These are phyloP conservation scores for Cyphomyrus plagiostoma DNA, from an alignment of 2,113 vertebrate genomes.

Conservation along the genomic window DNA sequence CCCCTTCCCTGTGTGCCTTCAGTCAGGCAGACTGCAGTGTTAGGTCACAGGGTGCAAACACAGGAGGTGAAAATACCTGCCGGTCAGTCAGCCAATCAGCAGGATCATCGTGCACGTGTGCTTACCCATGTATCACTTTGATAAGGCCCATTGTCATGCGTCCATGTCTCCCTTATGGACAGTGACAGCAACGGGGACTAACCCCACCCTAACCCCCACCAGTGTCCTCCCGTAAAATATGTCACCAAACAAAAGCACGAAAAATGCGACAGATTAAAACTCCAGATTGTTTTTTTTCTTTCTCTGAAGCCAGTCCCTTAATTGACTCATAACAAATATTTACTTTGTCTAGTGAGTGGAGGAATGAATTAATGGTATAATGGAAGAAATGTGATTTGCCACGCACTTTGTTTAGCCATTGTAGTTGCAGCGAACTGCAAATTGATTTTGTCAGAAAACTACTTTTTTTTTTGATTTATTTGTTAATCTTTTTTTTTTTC, in stretches of 20 bases:
- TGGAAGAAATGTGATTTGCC: background rate
- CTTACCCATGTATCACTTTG: background rate
- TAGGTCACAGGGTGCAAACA: background rate
- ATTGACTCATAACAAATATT: background rate
- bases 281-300: background rate
- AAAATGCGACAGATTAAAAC: background rate
- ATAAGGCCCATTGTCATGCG: background rate
- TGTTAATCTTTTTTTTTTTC: background rate
- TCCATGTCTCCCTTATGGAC: background rate
- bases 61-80: background rate
- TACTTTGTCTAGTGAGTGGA: background rate
- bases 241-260: background rate
- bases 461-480: background rate
- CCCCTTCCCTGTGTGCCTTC: background rate
- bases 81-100: background rate
- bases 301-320: background rate
- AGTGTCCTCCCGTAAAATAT: background rate
- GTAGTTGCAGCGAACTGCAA: background rate
- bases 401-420: background rate
- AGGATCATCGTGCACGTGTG: background rate
- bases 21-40: background rate
- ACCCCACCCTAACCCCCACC: background rate
- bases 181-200: background rate
- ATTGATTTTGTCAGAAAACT: background rate
- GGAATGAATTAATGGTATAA: background rate